A percentile compares a stretch with the other conserved stretches of the same genome.
phyloP scores from a whole-genome alignment of 2,797 vertebrate genomes.

The Nyctalus aviator region DNA sequence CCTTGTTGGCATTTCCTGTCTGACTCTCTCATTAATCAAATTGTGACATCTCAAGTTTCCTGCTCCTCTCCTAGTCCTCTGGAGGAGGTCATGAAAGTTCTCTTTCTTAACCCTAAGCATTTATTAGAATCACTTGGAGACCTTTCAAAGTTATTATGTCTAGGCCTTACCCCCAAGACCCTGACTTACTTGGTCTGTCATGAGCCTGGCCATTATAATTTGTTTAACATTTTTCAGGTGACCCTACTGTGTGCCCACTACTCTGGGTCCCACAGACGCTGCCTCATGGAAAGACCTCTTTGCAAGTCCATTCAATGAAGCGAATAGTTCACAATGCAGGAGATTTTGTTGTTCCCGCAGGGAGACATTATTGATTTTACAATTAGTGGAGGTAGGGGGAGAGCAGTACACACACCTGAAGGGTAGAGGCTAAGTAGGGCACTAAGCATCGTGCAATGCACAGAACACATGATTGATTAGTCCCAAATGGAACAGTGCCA shows the following conservation, averaged over 20 bases:
- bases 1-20: neutral
- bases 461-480: neutral
- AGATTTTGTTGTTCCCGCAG: no score
- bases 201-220: neutral
- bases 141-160: neutral
- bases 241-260: neutral
- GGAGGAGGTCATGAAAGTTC: neutral
- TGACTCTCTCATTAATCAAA: neutral
- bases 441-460: neutral
- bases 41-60: neutral
- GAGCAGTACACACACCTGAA: neutral
- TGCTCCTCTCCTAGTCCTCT: neutral
- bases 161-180: neutral
- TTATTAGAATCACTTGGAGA: neutral
- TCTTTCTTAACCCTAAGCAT: neutral
- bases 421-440: neutral
- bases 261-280: neutral
- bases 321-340: fast-evolving
- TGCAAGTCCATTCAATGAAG: neutral
- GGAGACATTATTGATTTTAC: neutral
- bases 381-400: no score
- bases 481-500: neutral
- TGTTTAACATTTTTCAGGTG: neutral
- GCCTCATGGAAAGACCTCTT: neutral
- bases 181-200: neutral